Conservation (phyloP, 2,888 invertebrate genomes). For the Synanthedon andrenaeformis region DNA sequence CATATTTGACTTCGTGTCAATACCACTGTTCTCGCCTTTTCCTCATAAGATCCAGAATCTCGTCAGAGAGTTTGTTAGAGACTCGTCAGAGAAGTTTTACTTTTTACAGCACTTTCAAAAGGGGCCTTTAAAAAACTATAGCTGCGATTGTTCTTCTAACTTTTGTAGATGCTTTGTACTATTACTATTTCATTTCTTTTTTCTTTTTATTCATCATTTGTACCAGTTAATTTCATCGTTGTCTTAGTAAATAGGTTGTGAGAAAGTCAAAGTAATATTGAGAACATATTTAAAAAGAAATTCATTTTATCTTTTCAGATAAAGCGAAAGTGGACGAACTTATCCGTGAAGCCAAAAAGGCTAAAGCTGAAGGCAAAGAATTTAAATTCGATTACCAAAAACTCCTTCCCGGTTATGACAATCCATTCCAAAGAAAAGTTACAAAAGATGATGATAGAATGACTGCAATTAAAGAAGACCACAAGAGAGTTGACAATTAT, state of each 20-base stretch:
- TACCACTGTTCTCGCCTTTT: too few species aligned
- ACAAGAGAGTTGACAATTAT: conserved; percentile 12
- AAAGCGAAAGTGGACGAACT: conserved; percentile 53
- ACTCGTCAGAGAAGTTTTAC: too few species aligned
- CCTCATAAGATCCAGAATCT: too few species aligned
- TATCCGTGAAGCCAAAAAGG: conserved; percentile 55
- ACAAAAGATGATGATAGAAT: conserved; percentile 12
- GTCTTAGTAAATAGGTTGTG: neutral
- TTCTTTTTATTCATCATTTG: neutral
- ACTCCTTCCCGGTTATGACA: conserved; percentile 51
- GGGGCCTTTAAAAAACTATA: too few species aligned
- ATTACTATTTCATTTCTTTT: neutral
- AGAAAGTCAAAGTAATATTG: neutral
- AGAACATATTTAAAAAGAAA: neutral
- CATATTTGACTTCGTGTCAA: too few species aligned
- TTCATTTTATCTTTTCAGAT: conserved; percentile 26
- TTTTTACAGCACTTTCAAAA: too few species aligned
- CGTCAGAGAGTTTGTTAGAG: too few species aligned
- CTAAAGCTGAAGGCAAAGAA: conserved; percentile 46
- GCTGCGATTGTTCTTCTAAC: too few species aligned
- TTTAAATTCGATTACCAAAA: conserved; percentile 61
- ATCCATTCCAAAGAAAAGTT: conserved; percentile 45
- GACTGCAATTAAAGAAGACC: conserved; percentile 6
- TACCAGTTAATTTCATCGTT: neutral
- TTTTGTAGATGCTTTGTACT: neutral